phyloP scores from a whole-genome alignment of 2,113 vertebrate species.

The Todiramphus saurophagus region DNA sequence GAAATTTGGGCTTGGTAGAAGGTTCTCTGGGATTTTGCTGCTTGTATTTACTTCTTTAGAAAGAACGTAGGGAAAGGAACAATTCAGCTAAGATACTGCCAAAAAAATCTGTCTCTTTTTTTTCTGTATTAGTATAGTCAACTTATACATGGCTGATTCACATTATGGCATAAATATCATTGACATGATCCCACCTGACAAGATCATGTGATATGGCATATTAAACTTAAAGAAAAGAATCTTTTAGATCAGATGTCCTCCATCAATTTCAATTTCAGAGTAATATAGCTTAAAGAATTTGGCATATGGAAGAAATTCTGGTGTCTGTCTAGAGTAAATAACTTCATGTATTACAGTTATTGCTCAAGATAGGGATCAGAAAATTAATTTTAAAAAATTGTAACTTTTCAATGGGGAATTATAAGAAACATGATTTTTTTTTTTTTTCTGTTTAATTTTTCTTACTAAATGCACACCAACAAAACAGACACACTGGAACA shows the following conservation, averaged over 20 bases:
- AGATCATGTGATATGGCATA: constrained; percentile 36
- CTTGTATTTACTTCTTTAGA: neutral
- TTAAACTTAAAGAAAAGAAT: constrained; percentile 60
- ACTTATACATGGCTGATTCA: neutral
- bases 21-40: neutral
- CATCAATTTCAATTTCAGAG: constrained; percentile 41
- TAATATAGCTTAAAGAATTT: constrained; percentile 12
- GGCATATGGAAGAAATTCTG: neutral
- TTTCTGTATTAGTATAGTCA: neutral
- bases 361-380: neutral
- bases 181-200: constrained; percentile 64
- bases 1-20: constrained; percentile 14
- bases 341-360: accelerated
- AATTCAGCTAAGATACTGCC: neutral
- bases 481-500: neutral
- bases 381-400: neutral
- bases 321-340: neutral
- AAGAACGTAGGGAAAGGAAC: neutral
- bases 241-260: constrained; percentile 53
- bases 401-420: neutral
- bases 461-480: neutral
- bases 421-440: neutral
- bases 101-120: neutral
- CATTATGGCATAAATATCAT: neutral
- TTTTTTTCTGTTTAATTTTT: neutral